These are phyloP conservation scores for Nomada fabriciana DNA, from an alignment of 2,888 invertebrate genomes.

Conservation along the genomic window DNA sequence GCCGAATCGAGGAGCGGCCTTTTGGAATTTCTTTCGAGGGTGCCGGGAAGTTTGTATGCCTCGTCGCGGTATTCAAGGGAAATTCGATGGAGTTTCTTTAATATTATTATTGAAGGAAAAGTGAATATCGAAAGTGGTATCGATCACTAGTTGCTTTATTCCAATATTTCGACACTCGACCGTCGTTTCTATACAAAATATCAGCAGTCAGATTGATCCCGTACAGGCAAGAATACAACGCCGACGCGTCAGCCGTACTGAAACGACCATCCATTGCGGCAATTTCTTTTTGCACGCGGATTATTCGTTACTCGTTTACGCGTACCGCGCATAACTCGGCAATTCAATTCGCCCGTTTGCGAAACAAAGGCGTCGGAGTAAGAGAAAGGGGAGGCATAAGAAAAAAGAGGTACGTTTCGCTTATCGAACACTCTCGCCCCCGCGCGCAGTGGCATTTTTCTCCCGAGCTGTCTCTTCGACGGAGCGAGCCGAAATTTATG, in stretches of 20 bases:
- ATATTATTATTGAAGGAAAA: too few species aligned
- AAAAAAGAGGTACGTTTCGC: background rate
- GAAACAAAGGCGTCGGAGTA: background rate
- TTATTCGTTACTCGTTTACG: background rate
- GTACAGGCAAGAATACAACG: background rate
- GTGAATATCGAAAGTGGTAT: too few species aligned
- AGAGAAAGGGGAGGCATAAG: background rate
- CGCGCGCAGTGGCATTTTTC: conserved; percentile 45
- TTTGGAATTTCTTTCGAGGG: too few species aligned
- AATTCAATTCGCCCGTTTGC: background rate
- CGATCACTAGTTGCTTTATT: too few species aligned
- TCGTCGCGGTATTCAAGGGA: too few species aligned
- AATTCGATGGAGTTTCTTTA: too few species aligned
- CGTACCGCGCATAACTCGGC: background rate
- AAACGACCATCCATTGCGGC: background rate
- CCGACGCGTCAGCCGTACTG: background rate
- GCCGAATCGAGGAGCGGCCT: background rate
- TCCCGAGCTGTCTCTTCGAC: background rate
- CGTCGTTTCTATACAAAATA: background rate
- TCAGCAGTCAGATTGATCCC: background rate
- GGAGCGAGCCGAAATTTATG: conserved; percentile 62
- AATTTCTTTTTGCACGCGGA: background rate
- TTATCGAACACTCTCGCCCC: conserved; percentile 36
- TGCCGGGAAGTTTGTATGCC: background rate
- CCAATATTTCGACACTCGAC: too few species aligned